phyloP scores from a whole-genome alignment of 2,888 invertebrate species.

The Homarus gammarus region DNA sequence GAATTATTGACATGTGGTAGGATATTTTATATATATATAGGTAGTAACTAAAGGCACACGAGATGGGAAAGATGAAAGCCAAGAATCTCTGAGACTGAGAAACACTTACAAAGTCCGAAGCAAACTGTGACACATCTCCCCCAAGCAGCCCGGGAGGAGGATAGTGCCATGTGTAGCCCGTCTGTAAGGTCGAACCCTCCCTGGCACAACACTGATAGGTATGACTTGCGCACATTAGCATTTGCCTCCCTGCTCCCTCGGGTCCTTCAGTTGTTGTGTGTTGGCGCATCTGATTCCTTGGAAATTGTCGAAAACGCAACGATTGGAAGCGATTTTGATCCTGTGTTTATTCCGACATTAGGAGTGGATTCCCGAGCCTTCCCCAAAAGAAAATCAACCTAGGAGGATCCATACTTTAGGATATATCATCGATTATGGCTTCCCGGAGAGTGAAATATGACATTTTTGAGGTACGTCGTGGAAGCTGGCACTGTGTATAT shows the following conservation, averaged over 20 bases:
- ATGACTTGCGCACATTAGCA: slow-evolving; percentile 33
- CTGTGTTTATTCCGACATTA: slow-evolving; percentile 58
- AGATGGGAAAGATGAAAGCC: slow-evolving; percentile 55
- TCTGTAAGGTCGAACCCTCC: slow-evolving; percentile 36
- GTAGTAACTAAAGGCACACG: slow-evolving; percentile 33
- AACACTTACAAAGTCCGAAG: slow-evolving; percentile 43
- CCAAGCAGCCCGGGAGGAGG: background rate
- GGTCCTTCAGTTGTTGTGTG: slow-evolving; percentile 58
- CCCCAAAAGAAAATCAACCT: slow-evolving; percentile 40
- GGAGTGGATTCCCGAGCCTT: slow-evolving; percentile 40
- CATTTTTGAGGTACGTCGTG: slow-evolving; percentile 59
- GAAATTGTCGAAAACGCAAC: slow-evolving; percentile 44
- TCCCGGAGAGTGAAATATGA: slow-evolving; percentile 37
- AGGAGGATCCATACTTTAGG: slow-evolving; percentile 50
- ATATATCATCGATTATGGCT: slow-evolving; percentile 55
- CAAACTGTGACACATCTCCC: slow-evolving; percentile 62
- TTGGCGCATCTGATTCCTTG: slow-evolving; percentile 58
- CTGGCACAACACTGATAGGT: background rate
- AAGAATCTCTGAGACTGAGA: slow-evolving; percentile 51
- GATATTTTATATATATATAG: slow-evolving; percentile 19
- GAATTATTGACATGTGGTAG: slow-evolving; percentile 20
- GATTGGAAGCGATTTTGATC: slow-evolving; percentile 59
- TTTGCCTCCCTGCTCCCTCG: background rate
- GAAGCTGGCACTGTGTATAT: slow-evolving; percentile 1
- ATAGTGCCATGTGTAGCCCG: slow-evolving; percentile 10